Conservation (phyloP, 1,140 invertebrate species). For the Mactra quadrangularis region DNA sequence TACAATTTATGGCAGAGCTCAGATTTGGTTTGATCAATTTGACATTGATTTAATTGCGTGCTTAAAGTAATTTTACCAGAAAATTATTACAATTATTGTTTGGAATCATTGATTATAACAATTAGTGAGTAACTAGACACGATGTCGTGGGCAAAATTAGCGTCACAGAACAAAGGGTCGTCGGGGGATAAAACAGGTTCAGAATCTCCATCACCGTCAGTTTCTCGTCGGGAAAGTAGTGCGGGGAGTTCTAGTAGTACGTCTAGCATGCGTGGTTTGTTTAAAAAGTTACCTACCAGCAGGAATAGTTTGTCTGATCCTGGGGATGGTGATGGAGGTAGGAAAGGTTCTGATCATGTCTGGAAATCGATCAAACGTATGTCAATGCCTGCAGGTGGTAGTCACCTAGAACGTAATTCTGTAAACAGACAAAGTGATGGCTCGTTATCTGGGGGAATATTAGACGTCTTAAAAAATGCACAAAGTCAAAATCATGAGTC, state of each 20-base stretch:
- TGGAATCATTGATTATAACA: too few species aligned
- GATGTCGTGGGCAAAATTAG: constrained; percentile 57
- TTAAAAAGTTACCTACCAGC: constrained; percentile 18
- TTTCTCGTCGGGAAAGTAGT: constrained; percentile 36
- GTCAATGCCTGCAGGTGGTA: constrained; percentile 22
- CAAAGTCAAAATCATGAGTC: neutral
- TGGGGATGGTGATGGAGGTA: neutral
- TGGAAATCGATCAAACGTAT: constrained; percentile 45
- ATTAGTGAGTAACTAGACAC: too few species aligned
- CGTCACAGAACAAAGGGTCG: neutral
- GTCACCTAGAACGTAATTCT: constrained; percentile 29
- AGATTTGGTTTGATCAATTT: too few species aligned
- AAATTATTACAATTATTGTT: too few species aligned
- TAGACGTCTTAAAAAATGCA: constrained; percentile 3
- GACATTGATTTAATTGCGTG: too few species aligned
- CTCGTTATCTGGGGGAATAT: neutral
- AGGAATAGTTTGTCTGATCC: neutral
- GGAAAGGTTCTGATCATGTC: neutral
- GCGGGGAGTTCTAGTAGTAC: constrained; percentile 8
- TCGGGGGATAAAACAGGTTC: neutral
- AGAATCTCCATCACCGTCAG: constrained; percentile 3
- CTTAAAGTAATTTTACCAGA: too few species aligned
- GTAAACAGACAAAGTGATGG: constrained; percentile 25
- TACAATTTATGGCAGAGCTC: too few species aligned
- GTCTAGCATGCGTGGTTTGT: constrained; percentile 17